A percentile compares a stretch with the other conserved stretches of the same genome.
These are phyloP conservation scores for Phrynosoma platyrhinos DNA, from an alignment of 2,113 vertebrate species.

Conservation along the genomic window DNA sequence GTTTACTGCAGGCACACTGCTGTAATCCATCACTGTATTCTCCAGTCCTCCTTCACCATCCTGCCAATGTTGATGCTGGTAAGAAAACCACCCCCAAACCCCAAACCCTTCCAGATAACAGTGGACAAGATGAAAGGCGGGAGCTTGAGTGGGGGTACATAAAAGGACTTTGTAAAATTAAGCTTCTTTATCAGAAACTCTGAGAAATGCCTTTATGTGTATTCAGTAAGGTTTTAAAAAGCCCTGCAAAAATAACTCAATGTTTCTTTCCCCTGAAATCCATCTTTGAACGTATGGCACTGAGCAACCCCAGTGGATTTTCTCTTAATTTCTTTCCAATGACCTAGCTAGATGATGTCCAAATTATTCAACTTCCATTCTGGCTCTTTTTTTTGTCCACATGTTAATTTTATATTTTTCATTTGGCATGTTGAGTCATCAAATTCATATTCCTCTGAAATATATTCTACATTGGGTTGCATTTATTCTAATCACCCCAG, in stretches of 20 bases:
- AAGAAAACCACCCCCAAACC: too few species aligned
- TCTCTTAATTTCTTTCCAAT: neutral
- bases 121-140: neutral
- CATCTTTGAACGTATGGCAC: neutral
- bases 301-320: neutral
- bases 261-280: neutral
- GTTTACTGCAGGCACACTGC: too few species aligned
- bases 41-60: too few species aligned
- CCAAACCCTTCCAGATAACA: too few species aligned
- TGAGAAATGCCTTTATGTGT: too few species aligned
- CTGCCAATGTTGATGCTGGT: too few species aligned
- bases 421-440: neutral
- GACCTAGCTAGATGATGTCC: neutral
- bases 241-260: neutral
- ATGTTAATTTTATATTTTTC: neutral
- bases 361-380: neutral
- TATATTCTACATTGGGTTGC: neutral
- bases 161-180: neutral
- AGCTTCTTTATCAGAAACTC: too few species aligned
- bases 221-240: too few species aligned
- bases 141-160: too few species aligned
- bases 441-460: constrained; percentile 10
- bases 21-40: too few species aligned
- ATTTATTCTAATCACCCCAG: neutral
- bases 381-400: neutral